These are phyloP conservation scores for Knipowitschia caucasica DNA, from an alignment of 2,797 vertebrate genomes.

Conservation along the genomic window DNA sequence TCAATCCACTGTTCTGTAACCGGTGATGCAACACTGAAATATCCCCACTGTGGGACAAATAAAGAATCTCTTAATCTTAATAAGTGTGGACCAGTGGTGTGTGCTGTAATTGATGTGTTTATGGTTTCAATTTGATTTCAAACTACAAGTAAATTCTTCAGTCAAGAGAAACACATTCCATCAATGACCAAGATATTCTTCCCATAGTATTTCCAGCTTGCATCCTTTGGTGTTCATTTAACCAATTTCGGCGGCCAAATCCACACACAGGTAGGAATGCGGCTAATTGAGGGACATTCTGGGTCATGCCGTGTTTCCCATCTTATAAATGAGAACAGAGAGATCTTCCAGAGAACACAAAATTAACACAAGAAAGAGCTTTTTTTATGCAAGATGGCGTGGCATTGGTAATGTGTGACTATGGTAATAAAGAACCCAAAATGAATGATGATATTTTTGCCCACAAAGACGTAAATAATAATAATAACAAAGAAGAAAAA, in stretches of 20 bases:
- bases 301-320: slow-evolving; percentile 40
- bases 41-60: too few relatives aligned
- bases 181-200: slow-evolving; percentile 45
- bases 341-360: slow-evolving; percentile 35
- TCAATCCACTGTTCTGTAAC: too few relatives aligned
- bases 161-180: slow-evolving; percentile 38
- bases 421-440: background rate
- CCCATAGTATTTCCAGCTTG: slow-evolving; percentile 33
- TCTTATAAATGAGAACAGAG: slow-evolving; percentile 46
- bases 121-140: background rate
- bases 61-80: too few relatives aligned
- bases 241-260: slow-evolving; percentile 55
- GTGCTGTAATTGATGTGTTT: background rate
- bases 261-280: slow-evolving; percentile 48
- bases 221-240: slow-evolving; percentile 48
- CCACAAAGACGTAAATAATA: background rate
- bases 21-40: too few relatives aligned
- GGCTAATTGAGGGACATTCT: slow-evolving; percentile 53
- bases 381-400: background rate
- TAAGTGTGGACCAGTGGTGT: background rate
- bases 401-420: too few relatives aligned
- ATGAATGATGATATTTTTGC: background rate
- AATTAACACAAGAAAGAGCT: slow-evolving; percentile 13
- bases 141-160: slow-evolving; percentile 14
- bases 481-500: too few relatives aligned